A percentile compares a stretch with the other conserved stretches of the same genome.
These are phyloP conservation scores for Tillus elongatus DNA, from an alignment of 2,888 invertebrate genomes.

Conservation along the genomic window DNA sequence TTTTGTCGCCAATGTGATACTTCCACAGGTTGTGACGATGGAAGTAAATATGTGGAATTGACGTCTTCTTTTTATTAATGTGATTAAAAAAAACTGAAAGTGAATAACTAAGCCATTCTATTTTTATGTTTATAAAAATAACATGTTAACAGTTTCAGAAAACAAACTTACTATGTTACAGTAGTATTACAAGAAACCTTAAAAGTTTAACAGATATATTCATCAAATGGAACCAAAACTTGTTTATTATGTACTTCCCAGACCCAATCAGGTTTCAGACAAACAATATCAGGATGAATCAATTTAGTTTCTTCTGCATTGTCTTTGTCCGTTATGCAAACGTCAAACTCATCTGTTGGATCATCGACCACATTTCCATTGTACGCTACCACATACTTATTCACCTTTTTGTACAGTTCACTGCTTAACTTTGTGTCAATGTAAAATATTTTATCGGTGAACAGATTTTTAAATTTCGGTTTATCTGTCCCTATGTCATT, in stretches of 20 bases:
- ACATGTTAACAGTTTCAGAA: too few relatives aligned
- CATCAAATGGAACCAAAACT: slow-evolving; percentile 25
- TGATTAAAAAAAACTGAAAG: too few relatives aligned
- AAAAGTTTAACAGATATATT: too few relatives aligned
- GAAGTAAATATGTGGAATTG: too few relatives aligned
- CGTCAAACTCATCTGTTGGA: slow-evolving; percentile 28
- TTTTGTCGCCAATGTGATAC: too few relatives aligned
- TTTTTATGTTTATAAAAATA: too few relatives aligned
- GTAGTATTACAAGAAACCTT: too few relatives aligned
- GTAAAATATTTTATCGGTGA: slow-evolving; percentile 44
- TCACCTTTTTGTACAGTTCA: slow-evolving; percentile 33
- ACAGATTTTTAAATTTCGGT: slow-evolving; percentile 42
- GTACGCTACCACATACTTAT: slow-evolving; percentile 53
- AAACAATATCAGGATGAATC: slow-evolving; percentile 24
- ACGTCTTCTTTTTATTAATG: too few relatives aligned
- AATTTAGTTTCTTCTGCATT: slow-evolving; percentile 26
- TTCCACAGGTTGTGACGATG: too few relatives aligned
- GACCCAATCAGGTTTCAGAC: slow-evolving; percentile 52
- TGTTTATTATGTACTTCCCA: slow-evolving; percentile 48
- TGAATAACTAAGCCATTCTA: too few relatives aligned
- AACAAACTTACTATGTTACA: too few relatives aligned
- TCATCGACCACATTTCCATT: slow-evolving; percentile 46
- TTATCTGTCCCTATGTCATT: slow-evolving; percentile 18
- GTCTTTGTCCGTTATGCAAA: slow-evolving; percentile 29
- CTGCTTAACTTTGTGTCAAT: slow-evolving; percentile 39